These are phyloP conservation scores for Megalurothrips usitatus DNA, from an alignment of 2,888 invertebrate genomes.

Conservation along the genomic window DNA sequence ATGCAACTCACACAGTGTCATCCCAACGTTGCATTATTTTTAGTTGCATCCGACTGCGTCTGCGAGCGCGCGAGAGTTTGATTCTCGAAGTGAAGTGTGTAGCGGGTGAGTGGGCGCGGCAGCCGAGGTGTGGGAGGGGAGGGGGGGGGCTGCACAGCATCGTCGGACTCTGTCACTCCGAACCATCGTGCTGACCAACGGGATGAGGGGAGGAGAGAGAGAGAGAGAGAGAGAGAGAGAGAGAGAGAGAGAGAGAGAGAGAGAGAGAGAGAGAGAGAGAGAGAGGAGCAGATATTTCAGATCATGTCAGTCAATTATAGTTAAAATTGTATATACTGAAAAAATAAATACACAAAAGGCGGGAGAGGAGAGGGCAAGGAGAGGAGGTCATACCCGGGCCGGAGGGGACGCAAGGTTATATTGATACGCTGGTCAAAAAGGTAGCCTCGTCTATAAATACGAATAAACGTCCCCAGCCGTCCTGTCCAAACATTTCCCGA, in stretches of 20 bases:
- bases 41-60: no score
- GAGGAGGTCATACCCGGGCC: neutral
- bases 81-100: no score
- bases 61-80: no score
- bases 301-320: no score
- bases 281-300: neutral
- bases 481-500: conserved; percentile 5
- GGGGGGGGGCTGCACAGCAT: no score
- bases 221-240: neutral
- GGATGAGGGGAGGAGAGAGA: neutral
- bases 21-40: no score
- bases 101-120: no score
- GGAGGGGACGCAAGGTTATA: neutral
- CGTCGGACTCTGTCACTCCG: no score
- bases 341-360: no score
- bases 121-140: no score
- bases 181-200: neutral
- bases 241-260: neutral
- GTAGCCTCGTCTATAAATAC: neutral
- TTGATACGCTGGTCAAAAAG: conserved; percentile 6
- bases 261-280: neutral
- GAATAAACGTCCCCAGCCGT: neutral
- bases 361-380: neutral
- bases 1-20: no score
- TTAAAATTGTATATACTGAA: no score